A percentile compares a stretch with the other conserved stretches of the same genome.
These are phyloP conservation scores for Drosophila orena DNA, from an alignment of 1,140 invertebrate species.

Conservation along the genomic window DNA sequence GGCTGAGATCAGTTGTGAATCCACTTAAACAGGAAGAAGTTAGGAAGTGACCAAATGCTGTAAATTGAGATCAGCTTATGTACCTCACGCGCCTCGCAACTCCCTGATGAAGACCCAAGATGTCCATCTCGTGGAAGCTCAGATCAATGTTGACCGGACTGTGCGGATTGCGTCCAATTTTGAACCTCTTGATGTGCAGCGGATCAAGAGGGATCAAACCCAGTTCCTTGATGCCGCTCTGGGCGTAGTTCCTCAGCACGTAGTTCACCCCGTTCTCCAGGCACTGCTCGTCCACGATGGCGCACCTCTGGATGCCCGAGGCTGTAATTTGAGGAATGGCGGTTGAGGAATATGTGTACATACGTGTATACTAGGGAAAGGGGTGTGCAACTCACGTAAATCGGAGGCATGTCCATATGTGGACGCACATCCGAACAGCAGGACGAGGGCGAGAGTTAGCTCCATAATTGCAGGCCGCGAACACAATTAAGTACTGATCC, in stretches of 20 bases:
- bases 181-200: conserved; percentile 63
- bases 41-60: too few relatives aligned
- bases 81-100: conserved; percentile 50
- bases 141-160: conserved; percentile 74
- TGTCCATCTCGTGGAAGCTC: conserved; percentile 79
- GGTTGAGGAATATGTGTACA: not conserved
- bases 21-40: conserved; percentile 27
- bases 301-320: conserved; percentile 51
- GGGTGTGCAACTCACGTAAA: conserved; percentile 13
- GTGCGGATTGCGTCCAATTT: conserved; percentile 55
- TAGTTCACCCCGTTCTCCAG: conserved; percentile 43
- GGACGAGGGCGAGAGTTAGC: conserved; percentile 15
- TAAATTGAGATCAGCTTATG: conserved; percentile 14
- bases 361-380: not conserved
- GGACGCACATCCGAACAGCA: conserved; percentile 18
- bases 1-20: conserved; percentile 48
- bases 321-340: conserved; percentile 14
- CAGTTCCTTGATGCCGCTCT: conserved; percentile 55
- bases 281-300: conserved; percentile 49
- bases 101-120: conserved; percentile 75
- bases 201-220: conserved; percentile 65
- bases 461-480: conserved; percentile 30
- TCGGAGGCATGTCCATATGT: conserved; percentile 21
- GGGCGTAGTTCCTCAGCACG: conserved; percentile 50
- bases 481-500: conserved; percentile 42